A percentile compares a stretch with the other conserved stretches of the same genome.
These are phyloP conservation scores for Torymus auratus DNA, from an alignment of 2,888 invertebrate species.

Conservation along the genomic window DNA sequence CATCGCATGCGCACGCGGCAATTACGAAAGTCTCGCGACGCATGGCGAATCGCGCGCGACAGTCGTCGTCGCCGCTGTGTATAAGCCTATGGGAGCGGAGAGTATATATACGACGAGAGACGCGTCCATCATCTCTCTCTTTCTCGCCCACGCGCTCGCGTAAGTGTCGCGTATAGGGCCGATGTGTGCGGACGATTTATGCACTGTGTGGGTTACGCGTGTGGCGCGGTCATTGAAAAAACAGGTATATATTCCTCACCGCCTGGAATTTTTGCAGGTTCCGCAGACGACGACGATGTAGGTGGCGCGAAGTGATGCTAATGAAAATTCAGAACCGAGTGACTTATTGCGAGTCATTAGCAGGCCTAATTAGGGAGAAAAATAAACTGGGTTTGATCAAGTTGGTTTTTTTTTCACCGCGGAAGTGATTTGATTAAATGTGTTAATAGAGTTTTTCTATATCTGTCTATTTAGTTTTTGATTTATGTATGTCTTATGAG, in stretches of 20 bases:
- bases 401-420: background rate
- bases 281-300: background rate
- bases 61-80: too few species aligned
- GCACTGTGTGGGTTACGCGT: constrained; percentile 26
- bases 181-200: constrained; percentile 22
- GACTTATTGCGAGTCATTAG: constrained; percentile 28
- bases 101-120: background rate
- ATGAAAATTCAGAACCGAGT: constrained; percentile 18
- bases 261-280: constrained; percentile 4
- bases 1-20: background rate
- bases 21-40: constrained; percentile 23
- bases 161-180: constrained; percentile 4
- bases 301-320: constrained; percentile 17
- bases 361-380: background rate
- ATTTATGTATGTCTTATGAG: background rate
- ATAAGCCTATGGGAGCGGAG: too few species aligned
- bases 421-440: background rate
- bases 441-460: background rate
- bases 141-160: background rate
- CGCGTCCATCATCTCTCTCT: constrained; percentile 5
- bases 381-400: background rate
- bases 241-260: constrained; percentile 17
- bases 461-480: background rate
- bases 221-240: constrained; percentile 41
- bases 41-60: constrained; percentile 19